Conservation (phyloP, 2,113 vertebrate species). For the Alligator mississippiensis region DNA sequence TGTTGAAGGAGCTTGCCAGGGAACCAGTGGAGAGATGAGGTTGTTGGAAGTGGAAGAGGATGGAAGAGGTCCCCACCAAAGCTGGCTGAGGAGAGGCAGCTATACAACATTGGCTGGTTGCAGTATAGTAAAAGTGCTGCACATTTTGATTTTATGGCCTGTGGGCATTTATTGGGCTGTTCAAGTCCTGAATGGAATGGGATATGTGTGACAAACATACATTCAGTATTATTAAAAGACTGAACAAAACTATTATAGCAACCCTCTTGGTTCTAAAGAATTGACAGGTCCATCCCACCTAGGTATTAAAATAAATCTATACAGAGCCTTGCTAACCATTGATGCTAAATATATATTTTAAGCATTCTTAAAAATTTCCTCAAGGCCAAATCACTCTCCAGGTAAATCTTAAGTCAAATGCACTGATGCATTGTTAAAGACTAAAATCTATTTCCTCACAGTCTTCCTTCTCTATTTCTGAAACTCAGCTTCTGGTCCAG, state of each 20-base stretch:
- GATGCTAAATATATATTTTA: not conserved
- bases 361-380: not conserved
- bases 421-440: not conserved
- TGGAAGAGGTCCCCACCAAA: not conserved
- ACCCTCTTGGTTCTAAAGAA: not conserved
- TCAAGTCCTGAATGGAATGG: not conserved
- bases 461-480: not conserved
- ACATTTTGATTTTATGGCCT: not conserved
- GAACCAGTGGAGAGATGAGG: not conserved
- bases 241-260: not conserved
- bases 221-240: not conserved
- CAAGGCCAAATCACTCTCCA: not conserved
- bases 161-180: not conserved
- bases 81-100: not conserved
- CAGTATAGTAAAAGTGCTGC: not conserved
- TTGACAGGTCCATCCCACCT: not conserved
- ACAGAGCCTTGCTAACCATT: not conserved
- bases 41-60: not conserved
- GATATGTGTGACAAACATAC: not conserved
- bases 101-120: not conserved
- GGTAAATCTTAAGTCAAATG: not conserved
- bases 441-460: not conserved
- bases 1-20: not conserved
- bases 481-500: too few species aligned
- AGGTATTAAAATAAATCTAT: not conserved